phyloP scores from a whole-genome alignment of 1,140 invertebrate species.

The honey bee (Apis mellifera) region DNA sequence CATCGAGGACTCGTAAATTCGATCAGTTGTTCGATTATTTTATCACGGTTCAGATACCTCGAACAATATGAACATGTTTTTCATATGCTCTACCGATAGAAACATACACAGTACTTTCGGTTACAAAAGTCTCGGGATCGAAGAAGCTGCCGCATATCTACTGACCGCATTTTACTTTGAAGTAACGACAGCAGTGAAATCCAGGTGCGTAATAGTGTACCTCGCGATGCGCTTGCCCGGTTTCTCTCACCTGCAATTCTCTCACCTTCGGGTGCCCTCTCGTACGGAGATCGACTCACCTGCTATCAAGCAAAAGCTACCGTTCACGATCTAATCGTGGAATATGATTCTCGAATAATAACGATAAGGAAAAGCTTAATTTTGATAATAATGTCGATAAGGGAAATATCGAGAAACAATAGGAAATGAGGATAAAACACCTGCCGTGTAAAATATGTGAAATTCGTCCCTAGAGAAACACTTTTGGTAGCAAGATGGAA shows the following conservation, averaged over 20 bases:
- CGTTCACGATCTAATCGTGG: background rate
- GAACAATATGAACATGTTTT: background rate
- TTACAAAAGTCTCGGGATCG: slow-evolving; percentile 25
- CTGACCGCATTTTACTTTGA: slow-evolving; percentile 52
- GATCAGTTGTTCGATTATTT: background rate
- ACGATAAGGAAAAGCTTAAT: background rate
- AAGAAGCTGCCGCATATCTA: slow-evolving; percentile 20
- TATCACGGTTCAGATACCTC: background rate
- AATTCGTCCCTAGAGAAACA: background rate
- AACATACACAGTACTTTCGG: slow-evolving; percentile 3
- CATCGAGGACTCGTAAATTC: slow-evolving; percentile 38
- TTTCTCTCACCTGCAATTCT: slow-evolving; percentile 58
- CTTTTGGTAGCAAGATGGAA: slow-evolving; percentile 24
- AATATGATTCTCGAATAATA: background rate
- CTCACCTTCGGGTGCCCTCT: slow-evolving; percentile 39
- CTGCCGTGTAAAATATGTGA: background rate
- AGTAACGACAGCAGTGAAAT: background rate
- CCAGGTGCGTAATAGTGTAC: slow-evolving; percentile 34
- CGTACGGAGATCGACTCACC: background rate
- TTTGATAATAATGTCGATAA: background rate
- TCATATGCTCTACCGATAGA: background rate
- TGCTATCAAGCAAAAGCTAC: slow-evolving; percentile 26
- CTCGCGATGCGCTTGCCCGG: slow-evolving; percentile 63
- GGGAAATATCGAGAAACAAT: background rate
- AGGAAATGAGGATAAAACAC: no score